phyloP scores from a whole-genome alignment of 1,140 invertebrate species.

The Cylas formicarius region DNA sequence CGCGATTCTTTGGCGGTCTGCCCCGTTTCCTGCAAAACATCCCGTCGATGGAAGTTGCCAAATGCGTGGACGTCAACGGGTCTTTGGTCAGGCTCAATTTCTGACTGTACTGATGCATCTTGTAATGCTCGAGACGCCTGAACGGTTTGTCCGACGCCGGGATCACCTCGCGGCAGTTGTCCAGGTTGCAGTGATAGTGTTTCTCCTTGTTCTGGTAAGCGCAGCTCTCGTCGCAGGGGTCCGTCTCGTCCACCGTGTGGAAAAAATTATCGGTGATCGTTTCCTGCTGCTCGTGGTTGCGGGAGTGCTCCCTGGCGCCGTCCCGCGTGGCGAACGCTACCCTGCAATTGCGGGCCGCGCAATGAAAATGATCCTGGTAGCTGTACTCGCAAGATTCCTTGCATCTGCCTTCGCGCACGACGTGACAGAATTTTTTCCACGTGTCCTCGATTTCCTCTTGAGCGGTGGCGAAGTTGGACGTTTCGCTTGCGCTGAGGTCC shows the following conservation, averaged over 20 bases:
- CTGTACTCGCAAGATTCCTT: constrained; percentile 60
- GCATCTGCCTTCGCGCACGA: constrained; percentile 41
- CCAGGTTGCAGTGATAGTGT: constrained; percentile 84
- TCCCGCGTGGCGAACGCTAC: constrained; percentile 66
- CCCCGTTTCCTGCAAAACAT: constrained; percentile 87
- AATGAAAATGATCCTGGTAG: constrained; percentile 74
- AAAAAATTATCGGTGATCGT: constrained; percentile 77
- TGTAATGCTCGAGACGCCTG: constrained; percentile 80
- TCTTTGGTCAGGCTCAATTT: constrained; percentile 49
- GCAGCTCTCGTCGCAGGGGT: constrained; percentile 63
- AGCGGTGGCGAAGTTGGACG: constrained; percentile 27
- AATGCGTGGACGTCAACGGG: constrained; percentile 53
- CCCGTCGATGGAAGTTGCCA: constrained; percentile 70
- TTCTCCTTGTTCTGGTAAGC: constrained; percentile 70
- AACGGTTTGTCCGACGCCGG: constrained; percentile 77
- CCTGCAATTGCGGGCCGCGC: constrained; percentile 58
- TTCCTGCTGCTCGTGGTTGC: constrained; percentile 81
- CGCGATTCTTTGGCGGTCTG: constrained; percentile 83
- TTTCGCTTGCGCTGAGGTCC: constrained; percentile 40
- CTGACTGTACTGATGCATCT: constrained; percentile 66
- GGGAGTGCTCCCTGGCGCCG: constrained; percentile 75
- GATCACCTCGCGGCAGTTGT: constrained; percentile 79
- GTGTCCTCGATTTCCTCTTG: constrained; percentile 44
- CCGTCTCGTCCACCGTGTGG: constrained; percentile 51
- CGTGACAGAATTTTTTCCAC: constrained; percentile 57